Evolutionary conservation across 2,113 vertebrate species (phyloP).

Genomic region (Cygnus atratus): DNA sequence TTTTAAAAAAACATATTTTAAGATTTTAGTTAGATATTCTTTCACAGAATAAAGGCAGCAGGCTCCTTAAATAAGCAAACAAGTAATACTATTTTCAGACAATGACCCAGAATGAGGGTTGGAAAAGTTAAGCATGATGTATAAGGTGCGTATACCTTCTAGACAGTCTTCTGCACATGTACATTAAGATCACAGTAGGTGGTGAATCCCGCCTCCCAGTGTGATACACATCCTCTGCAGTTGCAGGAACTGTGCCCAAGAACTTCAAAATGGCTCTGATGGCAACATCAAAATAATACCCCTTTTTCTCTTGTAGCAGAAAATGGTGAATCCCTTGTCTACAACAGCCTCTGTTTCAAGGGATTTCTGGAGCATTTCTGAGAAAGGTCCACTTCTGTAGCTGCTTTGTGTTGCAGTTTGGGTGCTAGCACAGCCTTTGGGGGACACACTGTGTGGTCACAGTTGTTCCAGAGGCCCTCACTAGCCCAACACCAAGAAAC

Average conservation of each 20-base stretch:
- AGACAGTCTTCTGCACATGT: background rate
- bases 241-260: background rate
- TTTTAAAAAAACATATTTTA: background rate
- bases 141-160: background rate
- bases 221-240: background rate
- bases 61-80: background rate
- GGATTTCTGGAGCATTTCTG: background rate
- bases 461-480: background rate
- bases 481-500: background rate
- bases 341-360: background rate
- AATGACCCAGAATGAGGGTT: background rate
- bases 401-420: rapidly evolving
- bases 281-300: background rate
- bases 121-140: rapidly evolving
- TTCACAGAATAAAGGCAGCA: background rate
- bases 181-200: background rate
- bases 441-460: rapidly evolving
- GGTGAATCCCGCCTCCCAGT: background rate
- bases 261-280: background rate
- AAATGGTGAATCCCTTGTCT: background rate
- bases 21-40: background rate
- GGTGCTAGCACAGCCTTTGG: background rate
- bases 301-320: background rate
- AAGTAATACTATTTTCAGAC: background rate
- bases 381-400: background rate